phyloP scores from a whole-genome alignment of 2,797 vertebrate species.

The Chiroxiphia lanceolata region DNA sequence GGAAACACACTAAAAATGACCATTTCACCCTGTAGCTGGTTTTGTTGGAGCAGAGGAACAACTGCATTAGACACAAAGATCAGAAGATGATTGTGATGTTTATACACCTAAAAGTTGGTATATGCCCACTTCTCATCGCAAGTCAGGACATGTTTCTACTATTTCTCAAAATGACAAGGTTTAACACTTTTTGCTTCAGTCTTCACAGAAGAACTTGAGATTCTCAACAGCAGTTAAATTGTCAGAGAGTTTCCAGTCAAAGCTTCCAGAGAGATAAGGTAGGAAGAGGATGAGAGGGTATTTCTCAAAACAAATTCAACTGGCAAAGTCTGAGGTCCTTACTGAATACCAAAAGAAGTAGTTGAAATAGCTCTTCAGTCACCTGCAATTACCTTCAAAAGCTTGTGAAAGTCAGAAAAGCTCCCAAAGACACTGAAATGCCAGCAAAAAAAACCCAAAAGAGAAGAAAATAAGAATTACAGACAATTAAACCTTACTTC shows the following conservation, averaged over 20 bases:
- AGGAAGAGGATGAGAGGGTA: not conserved
- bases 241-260: not conserved
- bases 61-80: not conserved
- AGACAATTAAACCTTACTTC: not conserved
- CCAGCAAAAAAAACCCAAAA: not conserved
- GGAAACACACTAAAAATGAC: not conserved
- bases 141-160: not conserved
- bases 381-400: not conserved
- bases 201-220: not conserved
- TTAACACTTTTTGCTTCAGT: not conserved
- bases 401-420: not conserved
- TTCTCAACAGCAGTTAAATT: not conserved
- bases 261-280: rapidly evolving
- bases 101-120: not conserved
- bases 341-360: not conserved
- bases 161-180: not conserved
- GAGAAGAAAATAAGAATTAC: not conserved
- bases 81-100: not conserved
- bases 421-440: not conserved
- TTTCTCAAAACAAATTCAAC: not conserved
- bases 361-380: not conserved
- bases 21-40: not conserved
- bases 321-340: not conserved
- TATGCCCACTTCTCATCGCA: not conserved
- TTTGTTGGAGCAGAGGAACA: not conserved